Evolutionary conservation across 2,797 vertebrate genomes (phyloP), one percentile per base, ranked within the genome.

Genomic region (Rousettus madagascariensis): DNA sequence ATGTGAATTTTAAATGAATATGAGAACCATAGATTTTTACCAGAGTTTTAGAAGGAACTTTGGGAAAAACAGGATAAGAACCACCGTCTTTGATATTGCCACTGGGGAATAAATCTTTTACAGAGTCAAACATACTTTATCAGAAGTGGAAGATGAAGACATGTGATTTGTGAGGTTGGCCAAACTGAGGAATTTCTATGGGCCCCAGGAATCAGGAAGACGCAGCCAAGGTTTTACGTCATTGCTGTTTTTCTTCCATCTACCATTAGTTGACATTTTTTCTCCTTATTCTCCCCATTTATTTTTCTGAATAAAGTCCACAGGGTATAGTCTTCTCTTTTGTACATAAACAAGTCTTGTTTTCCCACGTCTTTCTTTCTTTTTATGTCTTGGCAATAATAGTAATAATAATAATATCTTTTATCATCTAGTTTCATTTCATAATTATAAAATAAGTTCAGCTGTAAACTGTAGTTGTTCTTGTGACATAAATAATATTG

Each of bases 231-330:
- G 63, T 59, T 95, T 94, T 90, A 41, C 43, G 43, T 86, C 75
- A 87, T 61, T 41, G 22, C 53, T 94, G 55, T 16, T 93, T 96
- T 80, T 80, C 89, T 80, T 93, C 68, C 1, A 66, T 19, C 33
- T 95, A 87, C 59, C 78, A 51, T 93, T 74, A 82, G 43, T 82
- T 82, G 78, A 86, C 94, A 65, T 24, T 2, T 36, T 72, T 36
- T 46, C 24, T 6, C 41, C 61, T 72, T 43, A 19, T 16, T 72
- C 10, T 57, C 4, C 30, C 28, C n/a, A 66, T 33, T n/a, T 46
- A 88, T 84, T 63, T 68, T 19, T 41, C 43, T 36, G 46, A 88
- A 78, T 90, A 36, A 95, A 79, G 30, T 65, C 63, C 16, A 8
- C 17, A 22, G 30, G 10, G 33, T 24, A 28, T 22, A 41, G 9